A percentile compares a stretch with the other conserved stretches of the same genome.
Evolutionary conservation across 2,797 vertebrate genomes (phyloP).

Genomic region (Alfaro cultratus): DNA sequence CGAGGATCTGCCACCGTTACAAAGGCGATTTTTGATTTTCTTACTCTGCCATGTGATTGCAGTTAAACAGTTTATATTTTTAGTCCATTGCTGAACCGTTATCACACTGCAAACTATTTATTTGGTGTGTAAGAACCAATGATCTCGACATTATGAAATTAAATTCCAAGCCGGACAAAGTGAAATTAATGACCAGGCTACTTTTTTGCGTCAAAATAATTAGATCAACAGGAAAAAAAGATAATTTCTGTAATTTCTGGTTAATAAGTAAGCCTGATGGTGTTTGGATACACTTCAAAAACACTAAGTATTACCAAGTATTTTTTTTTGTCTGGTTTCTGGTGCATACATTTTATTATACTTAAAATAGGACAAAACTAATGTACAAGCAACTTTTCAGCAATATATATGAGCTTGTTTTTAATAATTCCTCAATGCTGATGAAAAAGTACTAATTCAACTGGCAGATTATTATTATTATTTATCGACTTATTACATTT

Average conservation of each 20-base stretch:
- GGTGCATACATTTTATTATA: no score
- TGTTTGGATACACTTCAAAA: not conserved
- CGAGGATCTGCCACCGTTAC: slow-evolving; percentile 7
- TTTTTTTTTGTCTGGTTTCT: no score
- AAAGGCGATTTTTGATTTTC: slow-evolving; percentile 29
- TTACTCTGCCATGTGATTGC: slow-evolving; percentile 12
- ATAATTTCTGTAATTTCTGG: not conserved
- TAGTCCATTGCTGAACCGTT: slow-evolving; percentile 13
- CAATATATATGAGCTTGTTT: no score
- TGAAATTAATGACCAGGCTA: slow-evolving; percentile 2
- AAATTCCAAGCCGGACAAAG: slow-evolving; percentile 9
- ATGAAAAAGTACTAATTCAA: no score
- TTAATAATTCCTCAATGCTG: no score
- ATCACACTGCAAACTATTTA: slow-evolving; percentile 27
- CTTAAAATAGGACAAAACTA: no score
- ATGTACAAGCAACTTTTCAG: no score
- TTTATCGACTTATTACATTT: no score
- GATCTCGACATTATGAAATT: slow-evolving; percentile 25
- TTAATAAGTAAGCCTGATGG: not conserved
- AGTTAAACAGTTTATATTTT: slow-evolving; percentile 12
- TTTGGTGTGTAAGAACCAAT: slow-evolving; percentile 20
- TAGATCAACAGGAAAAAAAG: not conserved
- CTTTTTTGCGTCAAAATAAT: slow-evolving; percentile 3
- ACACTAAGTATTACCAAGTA: no score
- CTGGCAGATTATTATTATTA: no score